Evolutionary conservation across 1,140 invertebrate species (phyloP).

Genomic region (Periplaneta americana): DNA sequence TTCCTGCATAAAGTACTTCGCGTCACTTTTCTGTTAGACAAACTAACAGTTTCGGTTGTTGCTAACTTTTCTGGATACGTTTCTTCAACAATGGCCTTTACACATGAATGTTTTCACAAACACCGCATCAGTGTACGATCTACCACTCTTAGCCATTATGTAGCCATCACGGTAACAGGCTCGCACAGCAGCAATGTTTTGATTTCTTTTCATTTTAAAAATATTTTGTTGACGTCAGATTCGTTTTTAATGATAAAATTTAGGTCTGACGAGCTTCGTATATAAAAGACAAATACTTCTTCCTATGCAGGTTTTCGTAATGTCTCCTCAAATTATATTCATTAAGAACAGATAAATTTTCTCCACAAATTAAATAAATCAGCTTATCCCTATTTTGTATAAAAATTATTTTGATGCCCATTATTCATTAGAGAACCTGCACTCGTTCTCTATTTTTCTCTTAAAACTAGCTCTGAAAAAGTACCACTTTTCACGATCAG

Average conservation of each 20-base stretch:
- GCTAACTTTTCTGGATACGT: constrained; percentile 29
- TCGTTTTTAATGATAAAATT: constrained; percentile 26
- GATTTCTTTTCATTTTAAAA: constrained; percentile 25
- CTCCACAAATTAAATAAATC: constrained; percentile 30
- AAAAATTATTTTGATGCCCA: not conserved
- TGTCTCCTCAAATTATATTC: constrained; percentile 32
- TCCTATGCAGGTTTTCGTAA: constrained; percentile 29
- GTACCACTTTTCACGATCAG: too few relatives aligned
- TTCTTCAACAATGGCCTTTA: constrained; percentile 31
- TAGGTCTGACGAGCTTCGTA: constrained; percentile 26
- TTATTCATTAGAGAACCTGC: not conserved
- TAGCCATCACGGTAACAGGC: constrained; percentile 24
- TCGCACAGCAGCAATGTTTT: constrained; percentile 26
- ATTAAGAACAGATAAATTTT: constrained; percentile 28
- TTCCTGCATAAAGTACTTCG: constrained; percentile 26
- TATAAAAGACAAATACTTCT: not conserved
- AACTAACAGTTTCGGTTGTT: constrained; percentile 25
- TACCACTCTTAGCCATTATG: constrained; percentile 27
- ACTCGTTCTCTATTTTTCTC: not conserved
- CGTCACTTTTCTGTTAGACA: constrained; percentile 25
- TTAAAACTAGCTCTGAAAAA: too few relatives aligned
- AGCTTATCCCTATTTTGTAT: not conserved
- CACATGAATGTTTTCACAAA: constrained; percentile 31
- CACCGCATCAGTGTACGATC: constrained; percentile 32
- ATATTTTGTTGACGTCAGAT: constrained; percentile 26